phyloP scores from a whole-genome alignment of 2,888 invertebrate species.

The Dryococelus australis region DNA sequence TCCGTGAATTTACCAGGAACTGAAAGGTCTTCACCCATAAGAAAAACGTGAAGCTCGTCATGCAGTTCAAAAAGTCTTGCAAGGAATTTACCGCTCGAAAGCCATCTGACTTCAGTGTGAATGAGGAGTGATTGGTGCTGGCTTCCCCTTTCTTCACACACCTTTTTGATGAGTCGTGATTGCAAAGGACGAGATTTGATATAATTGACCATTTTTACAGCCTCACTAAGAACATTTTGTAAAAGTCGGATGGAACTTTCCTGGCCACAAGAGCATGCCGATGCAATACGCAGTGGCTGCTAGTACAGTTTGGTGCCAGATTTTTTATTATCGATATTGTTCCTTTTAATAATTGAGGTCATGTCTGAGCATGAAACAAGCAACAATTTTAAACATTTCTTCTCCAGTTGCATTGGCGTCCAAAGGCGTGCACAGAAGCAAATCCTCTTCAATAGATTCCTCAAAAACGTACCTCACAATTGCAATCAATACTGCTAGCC shows the following conservation, averaged over 20 bases:
- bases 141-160: not conserved
- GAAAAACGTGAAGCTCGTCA: not conserved
- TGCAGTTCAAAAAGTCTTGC: not conserved
- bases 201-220: no score
- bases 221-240: not conserved
- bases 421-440: no score
- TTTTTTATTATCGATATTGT: not conserved
- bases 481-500: no score
- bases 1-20: no score
- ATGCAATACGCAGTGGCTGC: not conserved
- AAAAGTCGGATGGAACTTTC: constrained; percentile 23
- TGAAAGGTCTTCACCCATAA: not conserved
- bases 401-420: no score
- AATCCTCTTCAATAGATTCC: no score
- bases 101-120: not conserved
- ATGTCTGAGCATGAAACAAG: no score
- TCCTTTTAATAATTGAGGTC: not conserved
- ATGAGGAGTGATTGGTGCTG: not conserved
- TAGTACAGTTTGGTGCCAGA: constrained; percentile 5
- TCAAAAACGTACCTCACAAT: no score
- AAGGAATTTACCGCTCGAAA: no score
- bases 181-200: no score
- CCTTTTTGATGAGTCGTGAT: no score
- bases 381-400: no score
- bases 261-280: not conserved